A percentile compares a stretch with the other conserved stretches of the same genome.
phyloP scores from a whole-genome alignment of 2,888 invertebrate genomes.

The Cryptocheilus praepositus region DNA sequence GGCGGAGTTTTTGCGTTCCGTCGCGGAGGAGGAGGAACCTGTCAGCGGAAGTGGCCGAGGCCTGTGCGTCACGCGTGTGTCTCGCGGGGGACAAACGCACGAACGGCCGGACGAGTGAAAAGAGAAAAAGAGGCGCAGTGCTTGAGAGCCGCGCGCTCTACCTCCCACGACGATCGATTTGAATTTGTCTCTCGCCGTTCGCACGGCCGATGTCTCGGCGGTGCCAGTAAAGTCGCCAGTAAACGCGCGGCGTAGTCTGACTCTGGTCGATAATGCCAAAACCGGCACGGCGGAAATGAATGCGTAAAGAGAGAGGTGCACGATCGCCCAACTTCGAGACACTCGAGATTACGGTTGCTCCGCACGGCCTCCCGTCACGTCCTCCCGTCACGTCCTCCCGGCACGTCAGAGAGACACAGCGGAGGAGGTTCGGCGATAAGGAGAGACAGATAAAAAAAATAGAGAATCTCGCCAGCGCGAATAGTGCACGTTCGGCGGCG shows the following conservation, averaged over 20 bases:
- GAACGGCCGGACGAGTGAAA: neutral
- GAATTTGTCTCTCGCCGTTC: neutral
- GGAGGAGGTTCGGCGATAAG: neutral
- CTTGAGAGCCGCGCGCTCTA: neutral
- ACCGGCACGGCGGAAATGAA: slow-evolving; percentile 8
- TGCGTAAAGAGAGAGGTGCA: slow-evolving; percentile 13
- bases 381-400: neutral
- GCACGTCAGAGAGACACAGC: neutral
- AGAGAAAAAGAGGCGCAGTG: neutral
- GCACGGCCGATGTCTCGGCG: slow-evolving; percentile 12
- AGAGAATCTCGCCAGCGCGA: too few species aligned
- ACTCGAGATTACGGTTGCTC: slow-evolving; percentile 1
- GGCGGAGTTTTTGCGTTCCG: too few species aligned
- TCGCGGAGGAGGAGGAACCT: too few species aligned
- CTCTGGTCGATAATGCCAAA: slow-evolving; percentile 34
- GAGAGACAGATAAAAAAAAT: neutral
- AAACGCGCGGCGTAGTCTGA: too few species aligned
- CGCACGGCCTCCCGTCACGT: neutral
- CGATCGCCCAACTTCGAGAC: slow-evolving; percentile 1
- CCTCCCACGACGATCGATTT: too few species aligned
- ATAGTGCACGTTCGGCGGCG: too few species aligned
- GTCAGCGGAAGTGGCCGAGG: too few species aligned
- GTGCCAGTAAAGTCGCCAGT: too few species aligned
- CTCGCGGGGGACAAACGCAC: neutral
- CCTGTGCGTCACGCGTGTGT: slow-evolving; percentile 5